Conservation (phyloP, 30 jellyfish, hydroid and myxozoan species). For the Hydra vulgaris region DNA sequence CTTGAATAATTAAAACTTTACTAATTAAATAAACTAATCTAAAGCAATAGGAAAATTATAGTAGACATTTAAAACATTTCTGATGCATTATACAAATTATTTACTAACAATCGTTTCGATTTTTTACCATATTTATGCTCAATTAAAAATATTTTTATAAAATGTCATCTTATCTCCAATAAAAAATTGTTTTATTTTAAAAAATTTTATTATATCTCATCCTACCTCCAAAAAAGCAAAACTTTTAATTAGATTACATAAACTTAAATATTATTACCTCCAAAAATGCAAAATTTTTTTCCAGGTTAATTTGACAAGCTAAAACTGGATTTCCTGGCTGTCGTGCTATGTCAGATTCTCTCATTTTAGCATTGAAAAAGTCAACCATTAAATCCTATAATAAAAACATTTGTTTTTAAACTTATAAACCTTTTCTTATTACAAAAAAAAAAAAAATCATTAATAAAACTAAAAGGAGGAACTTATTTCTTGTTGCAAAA, state of each 20-base stretch:
- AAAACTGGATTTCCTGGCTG: slow-evolving; percentile 97
- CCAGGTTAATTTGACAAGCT: slow-evolving; percentile 91
- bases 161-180: too few relatives aligned
- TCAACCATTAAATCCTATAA: slow-evolving; percentile 91
- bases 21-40: too few relatives aligned
- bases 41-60: too few relatives aligned
- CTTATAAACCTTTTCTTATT: not conserved
- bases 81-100: too few relatives aligned
- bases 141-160: too few relatives aligned
- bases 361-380: slow-evolving; percentile 95
- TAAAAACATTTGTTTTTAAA: slow-evolving; percentile 7
- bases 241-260: slow-evolving; percentile 61
- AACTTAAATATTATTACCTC: slow-evolving; percentile 68
- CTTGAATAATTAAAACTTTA: too few relatives aligned
- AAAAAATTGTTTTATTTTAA: too few relatives aligned
- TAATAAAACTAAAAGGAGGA: not conserved
- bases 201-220: too few relatives aligned
- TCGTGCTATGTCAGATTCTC: slow-evolving; percentile 83
- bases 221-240: slow-evolving; percentile 95
- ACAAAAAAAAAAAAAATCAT: too few relatives aligned
- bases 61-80: too few relatives aligned
- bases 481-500: not conserved
- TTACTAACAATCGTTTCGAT: too few relatives aligned
- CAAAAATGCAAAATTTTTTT: slow-evolving; percentile 84
- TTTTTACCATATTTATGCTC: too few relatives aligned